These are phyloP conservation scores for Ptychodera flava DNA, from an alignment of 35 echinoderm and acorn worm genomes.

Conservation along the genomic window DNA sequence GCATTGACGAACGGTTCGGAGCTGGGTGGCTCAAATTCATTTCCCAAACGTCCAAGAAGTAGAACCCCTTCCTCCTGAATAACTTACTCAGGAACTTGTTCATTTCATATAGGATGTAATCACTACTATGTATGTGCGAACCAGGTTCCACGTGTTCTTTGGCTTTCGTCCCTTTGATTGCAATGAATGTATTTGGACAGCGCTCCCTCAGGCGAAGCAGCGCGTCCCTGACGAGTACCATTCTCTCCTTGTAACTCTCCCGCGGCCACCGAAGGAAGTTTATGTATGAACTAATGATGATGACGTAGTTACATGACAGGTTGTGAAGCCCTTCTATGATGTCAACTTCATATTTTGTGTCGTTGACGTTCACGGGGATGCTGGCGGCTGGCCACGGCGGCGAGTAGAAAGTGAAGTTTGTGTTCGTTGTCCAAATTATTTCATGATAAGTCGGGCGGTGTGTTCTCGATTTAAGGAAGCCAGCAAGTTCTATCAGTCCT, in stretches of 20 bases:
- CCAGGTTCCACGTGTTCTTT: neutral
- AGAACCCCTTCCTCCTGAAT: conserved; percentile 5
- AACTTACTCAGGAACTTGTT: neutral
- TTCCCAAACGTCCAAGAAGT: conserved; percentile 38
- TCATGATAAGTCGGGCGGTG: neutral
- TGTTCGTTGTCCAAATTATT: neutral
- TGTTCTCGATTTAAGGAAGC: neutral
- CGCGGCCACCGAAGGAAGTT: conserved; percentile 34
- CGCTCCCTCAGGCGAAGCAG: conserved; percentile 11
- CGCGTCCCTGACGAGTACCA: conserved; percentile 33
- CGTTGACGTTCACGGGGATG: neutral
- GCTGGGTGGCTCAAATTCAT: conserved; percentile 30
- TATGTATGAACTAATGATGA: conserved; percentile 35
- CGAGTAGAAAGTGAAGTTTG: neutral
- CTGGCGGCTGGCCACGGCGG: neutral
- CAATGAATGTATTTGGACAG: conserved; percentile 29
- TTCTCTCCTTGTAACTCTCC: conserved; percentile 12
- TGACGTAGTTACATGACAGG: conserved; percentile 20
- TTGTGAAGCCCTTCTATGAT: conserved; percentile 15
- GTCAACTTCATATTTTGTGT: conserved; percentile 24
- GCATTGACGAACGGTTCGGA: neutral
- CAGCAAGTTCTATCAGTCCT: neutral
- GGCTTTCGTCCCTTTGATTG: conserved; percentile 33
- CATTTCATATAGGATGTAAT: conserved; percentile 14
- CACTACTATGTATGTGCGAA: conserved; percentile 6